These are phyloP conservation scores for Teinopalpus imperialis DNA, from an alignment of 2,888 invertebrate species.

Conservation along the genomic window DNA sequence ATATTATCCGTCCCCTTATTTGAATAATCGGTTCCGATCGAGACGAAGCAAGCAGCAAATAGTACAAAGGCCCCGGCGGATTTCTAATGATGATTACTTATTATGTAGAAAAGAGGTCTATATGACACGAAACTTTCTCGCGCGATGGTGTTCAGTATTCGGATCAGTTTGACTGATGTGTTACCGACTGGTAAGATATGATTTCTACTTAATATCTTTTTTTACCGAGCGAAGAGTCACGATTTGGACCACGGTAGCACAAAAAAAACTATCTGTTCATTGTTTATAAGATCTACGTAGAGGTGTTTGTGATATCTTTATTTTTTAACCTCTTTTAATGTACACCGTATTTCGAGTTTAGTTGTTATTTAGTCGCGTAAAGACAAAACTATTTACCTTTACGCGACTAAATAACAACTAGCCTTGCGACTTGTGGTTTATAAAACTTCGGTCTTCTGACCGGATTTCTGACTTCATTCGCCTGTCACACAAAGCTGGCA, in stretches of 20 bases:
- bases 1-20: constrained; percentile 11
- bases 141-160: constrained; percentile 45
- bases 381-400: too few species aligned
- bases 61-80: constrained; percentile 23
- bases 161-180: constrained; percentile 18
- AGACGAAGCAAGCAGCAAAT: constrained; percentile 18
- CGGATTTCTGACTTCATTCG: too few species aligned
- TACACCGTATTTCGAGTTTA: too few species aligned
- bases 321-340: too few species aligned
- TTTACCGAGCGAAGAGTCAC: constrained; percentile 8
- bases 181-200: constrained; percentile 14
- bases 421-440: too few species aligned
- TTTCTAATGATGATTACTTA: constrained; percentile 39
- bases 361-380: too few species aligned
- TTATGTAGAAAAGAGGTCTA: constrained; percentile 43
- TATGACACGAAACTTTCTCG: constrained; percentile 48
- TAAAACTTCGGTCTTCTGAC: too few species aligned
- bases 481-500: too few species aligned
- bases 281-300: too few species aligned
- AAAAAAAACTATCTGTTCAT: too few species aligned
- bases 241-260: neutral
- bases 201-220: constrained; percentile 17
- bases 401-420: too few species aligned
- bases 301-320: too few species aligned
- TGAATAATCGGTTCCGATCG: constrained; percentile 17